Evolutionary conservation across 1,140 invertebrate genomes (phyloP).

Genomic region (Leptopilina clavipes): DNA sequence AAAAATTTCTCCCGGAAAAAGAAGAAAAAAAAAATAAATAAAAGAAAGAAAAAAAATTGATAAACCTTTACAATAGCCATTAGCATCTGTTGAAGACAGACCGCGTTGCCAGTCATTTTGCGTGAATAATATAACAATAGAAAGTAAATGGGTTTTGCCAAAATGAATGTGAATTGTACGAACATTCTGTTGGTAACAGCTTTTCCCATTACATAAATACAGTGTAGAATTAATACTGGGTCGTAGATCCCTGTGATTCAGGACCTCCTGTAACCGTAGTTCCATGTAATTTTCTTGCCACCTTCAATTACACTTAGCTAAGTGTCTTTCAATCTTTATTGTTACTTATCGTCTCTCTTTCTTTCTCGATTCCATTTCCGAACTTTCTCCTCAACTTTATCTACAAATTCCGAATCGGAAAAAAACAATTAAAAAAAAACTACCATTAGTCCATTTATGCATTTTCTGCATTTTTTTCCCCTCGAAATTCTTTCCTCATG

Average conservation of each 20-base stretch:
- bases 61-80: neutral
- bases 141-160: conserved; percentile 21
- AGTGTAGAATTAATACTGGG: conserved; percentile 16
- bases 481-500: too few relatives aligned
- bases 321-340: conserved; percentile 30
- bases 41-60: too few relatives aligned
- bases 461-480: too few relatives aligned
- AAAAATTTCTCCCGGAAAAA: conserved; percentile 7
- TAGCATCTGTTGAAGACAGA: conserved; percentile 23
- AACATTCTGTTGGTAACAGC: conserved; percentile 27
- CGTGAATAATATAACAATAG: conserved; percentile 34
- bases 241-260: conserved; percentile 28
- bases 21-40: too few relatives aligned
- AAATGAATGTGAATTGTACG: conserved; percentile 25
- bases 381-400: too few relatives aligned
- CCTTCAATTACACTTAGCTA: conserved; percentile 15
- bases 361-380: neutral
- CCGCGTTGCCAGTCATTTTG: conserved; percentile 26
- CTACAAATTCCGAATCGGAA: too few relatives aligned
- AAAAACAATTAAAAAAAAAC: too few relatives aligned
- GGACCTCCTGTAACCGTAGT: conserved; percentile 1
- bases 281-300: conserved; percentile 30
- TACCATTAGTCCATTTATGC: too few relatives aligned
- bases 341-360: neutral
- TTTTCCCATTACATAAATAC: conserved; percentile 32